phyloP scores from a whole-genome alignment of 2,113 vertebrate species.

The Festucalex cinctus region DNA sequence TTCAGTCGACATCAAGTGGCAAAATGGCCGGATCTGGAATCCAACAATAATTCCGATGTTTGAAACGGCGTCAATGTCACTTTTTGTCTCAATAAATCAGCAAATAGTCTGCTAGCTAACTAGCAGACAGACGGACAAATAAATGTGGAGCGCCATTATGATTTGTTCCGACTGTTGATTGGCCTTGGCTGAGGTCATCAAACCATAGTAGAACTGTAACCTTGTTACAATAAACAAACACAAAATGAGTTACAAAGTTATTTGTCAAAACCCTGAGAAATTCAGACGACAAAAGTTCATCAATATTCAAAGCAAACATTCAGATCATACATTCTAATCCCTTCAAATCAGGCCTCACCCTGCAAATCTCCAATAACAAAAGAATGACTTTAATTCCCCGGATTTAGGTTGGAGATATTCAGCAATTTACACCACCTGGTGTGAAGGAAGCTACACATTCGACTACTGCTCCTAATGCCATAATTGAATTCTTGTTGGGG shows the following conservation, averaged over 20 bases:
- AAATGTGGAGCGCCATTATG: too few species aligned
- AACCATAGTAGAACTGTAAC: not conserved
- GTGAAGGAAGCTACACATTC: slow-evolving; percentile 37
- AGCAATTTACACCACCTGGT: slow-evolving; percentile 14
- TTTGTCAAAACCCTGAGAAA: not conserved
- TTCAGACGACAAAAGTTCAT: not conserved
- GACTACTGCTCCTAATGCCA: slow-evolving; percentile 47
- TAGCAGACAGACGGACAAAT: too few species aligned
- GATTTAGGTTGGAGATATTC: slow-evolving; percentile 22
- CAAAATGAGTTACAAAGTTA: not conserved
- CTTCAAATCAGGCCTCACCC: slow-evolving; percentile 9
- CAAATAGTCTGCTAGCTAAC: too few species aligned
- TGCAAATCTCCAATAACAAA: slow-evolving; percentile 15
- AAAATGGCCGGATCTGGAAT: too few species aligned
- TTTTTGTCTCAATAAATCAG: too few species aligned
- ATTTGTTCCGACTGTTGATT: too few species aligned
- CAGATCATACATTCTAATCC: slow-evolving; percentile 25
- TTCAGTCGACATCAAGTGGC: too few species aligned
- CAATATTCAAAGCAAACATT: slow-evolving; percentile 30
- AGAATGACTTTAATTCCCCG: slow-evolving; percentile 29
- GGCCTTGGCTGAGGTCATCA: not conserved
- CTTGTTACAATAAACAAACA: not conserved
- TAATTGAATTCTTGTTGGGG: slow-evolving; percentile 46
- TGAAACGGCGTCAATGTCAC: too few species aligned
- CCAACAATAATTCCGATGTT: too few species aligned